Evolutionary conservation across 1,140 invertebrate genomes (phyloP).

Genomic region (Patella vulgata): DNA sequence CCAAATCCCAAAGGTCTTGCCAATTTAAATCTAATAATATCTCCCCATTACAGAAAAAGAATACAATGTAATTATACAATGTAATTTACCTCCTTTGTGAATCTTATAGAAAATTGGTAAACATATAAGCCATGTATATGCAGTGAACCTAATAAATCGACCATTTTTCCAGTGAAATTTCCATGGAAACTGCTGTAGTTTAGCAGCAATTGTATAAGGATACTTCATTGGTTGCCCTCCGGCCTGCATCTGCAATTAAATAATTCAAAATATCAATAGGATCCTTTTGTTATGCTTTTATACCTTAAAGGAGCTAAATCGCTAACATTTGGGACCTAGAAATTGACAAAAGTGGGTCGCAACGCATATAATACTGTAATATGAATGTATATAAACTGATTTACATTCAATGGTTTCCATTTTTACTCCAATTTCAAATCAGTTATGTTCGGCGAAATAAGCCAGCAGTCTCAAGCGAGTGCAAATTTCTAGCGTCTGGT

Average conservation of each 20-base stretch:
- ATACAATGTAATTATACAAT: too few relatives aligned
- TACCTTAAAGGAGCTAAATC: too few relatives aligned
- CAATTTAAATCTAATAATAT: neutral
- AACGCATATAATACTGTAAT: too few relatives aligned
- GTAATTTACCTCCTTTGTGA: conserved; percentile 27
- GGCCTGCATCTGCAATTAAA: conserved; percentile 9
- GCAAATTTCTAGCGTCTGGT: too few relatives aligned
- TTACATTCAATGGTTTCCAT: too few relatives aligned
- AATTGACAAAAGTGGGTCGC: too few relatives aligned
- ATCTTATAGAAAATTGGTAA: conserved; percentile 31
- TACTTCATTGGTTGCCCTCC: conserved; percentile 31
- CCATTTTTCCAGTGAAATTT: conserved; percentile 37
- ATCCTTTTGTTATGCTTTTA: too few relatives aligned
- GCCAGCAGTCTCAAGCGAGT: too few relatives aligned
- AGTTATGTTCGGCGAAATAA: too few relatives aligned
- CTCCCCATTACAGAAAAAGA: neutral
- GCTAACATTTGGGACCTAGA: too few relatives aligned
- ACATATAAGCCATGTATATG: conserved; percentile 9
- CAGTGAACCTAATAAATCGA: conserved; percentile 29
- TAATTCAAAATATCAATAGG: neutral
- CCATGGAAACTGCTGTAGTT: conserved; percentile 30
- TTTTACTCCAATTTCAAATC: too few relatives aligned
- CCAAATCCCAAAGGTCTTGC: neutral
- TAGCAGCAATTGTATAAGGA: conserved; percentile 33
- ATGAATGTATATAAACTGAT: too few relatives aligned